These are phyloP conservation scores for Astreopora myriophthalma DNA, from an alignment of 64 coral and sea anemone species.

Conservation along the genomic window DNA sequence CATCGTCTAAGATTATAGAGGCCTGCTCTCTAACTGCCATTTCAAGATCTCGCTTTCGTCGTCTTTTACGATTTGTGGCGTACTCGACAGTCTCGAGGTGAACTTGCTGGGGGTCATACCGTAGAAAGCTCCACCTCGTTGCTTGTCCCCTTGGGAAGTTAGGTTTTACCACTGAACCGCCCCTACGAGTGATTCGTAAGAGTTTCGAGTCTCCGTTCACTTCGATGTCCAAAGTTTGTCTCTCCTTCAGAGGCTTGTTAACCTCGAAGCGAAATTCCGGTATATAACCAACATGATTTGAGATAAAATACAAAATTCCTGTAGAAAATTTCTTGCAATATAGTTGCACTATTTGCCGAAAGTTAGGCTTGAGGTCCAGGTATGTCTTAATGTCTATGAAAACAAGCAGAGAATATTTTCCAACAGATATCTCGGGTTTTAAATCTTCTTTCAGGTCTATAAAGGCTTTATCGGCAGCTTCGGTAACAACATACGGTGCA, in stretches of 20 bases:
- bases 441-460: constrained; percentile 75
- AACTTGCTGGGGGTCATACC: constrained; percentile 44
- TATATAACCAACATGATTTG: constrained; percentile 79
- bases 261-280: constrained; percentile 85
- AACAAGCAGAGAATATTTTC: constrained; percentile 82
- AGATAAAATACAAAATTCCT: constrained; percentile 82
- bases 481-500: constrained; percentile 69
- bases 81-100: constrained; percentile 89
- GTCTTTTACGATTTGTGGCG: constrained; percentile 39
- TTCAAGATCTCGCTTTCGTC: not conserved
- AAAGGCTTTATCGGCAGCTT: constrained; percentile 71
- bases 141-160: constrained; percentile 67
- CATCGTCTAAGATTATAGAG: constrained; percentile 76
- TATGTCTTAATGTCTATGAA: constrained; percentile 92
- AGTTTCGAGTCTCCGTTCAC: constrained; percentile 75
- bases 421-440: constrained; percentile 28
- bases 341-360: constrained; percentile 69
- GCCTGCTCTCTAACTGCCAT: constrained; percentile 21
- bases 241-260: constrained; percentile 75
- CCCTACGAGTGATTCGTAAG: constrained; percentile 73
- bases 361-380: constrained; percentile 78
- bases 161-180: constrained; percentile 65
- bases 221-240: constrained; percentile 48
- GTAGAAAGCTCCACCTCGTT: constrained; percentile 77
- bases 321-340: constrained; percentile 93